These are phyloP conservation scores for Castor canadensis DNA, from an alignment of 2,113 vertebrate genomes.

Conservation along the genomic window DNA sequence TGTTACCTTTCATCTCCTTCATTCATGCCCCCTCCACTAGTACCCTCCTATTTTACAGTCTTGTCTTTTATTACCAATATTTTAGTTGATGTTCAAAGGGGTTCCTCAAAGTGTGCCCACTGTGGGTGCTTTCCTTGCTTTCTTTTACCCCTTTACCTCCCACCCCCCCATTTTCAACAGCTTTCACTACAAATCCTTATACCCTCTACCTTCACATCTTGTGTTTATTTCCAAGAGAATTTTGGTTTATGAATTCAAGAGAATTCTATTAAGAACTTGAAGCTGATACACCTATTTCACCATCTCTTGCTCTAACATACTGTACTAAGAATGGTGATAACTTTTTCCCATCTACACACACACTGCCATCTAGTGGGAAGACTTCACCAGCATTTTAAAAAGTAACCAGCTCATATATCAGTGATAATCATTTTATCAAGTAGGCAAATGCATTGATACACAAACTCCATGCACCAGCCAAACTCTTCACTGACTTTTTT, in stretches of 20 bases:
- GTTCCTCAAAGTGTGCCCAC: no score
- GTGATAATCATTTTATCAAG: neutral
- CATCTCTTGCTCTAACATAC: neutral
- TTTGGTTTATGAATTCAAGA: neutral
- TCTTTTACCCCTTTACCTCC: no score
- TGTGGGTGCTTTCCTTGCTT: no score
- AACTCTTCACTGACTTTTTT: neutral
- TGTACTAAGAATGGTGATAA: neutral
- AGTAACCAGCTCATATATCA: no score
- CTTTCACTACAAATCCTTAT: no score
- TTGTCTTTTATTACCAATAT: no score
- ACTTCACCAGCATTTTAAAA: neutral
- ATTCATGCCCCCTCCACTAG: no score
- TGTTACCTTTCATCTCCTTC: no score
- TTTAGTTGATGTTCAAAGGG: no score
- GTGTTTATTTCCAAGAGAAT: neutral
- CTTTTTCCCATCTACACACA: neutral
- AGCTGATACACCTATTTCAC: neutral
- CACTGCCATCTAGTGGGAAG: conserved; percentile 66
- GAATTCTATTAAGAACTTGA: neutral
- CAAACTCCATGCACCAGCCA: neutral
- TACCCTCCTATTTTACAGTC: no score
- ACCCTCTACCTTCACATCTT: no score
- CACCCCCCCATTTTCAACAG: no score
- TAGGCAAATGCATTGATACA: neutral